Base-by-base conservation (phyloP, 2,113 vertebrate genomes). In the Tapirus terrestris region DNA sequence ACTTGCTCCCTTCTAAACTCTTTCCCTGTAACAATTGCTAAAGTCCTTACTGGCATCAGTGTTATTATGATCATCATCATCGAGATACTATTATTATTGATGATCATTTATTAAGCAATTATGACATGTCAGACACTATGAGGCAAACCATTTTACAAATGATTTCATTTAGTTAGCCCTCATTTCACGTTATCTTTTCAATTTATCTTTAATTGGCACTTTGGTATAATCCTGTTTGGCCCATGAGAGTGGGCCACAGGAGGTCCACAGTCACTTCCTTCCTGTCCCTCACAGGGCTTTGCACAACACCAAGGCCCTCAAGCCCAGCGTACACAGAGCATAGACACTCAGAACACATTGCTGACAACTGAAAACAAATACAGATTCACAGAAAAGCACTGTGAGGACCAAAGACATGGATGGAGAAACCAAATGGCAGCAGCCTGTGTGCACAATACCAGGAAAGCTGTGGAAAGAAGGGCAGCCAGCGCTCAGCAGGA, bases 341-440 rank as follows among this genome's bases (percentile, higher is more conserved):
- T 2, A 87, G 68, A 84, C 43, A 85, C 73, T 65, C 70, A 39
- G 73, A 96, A 91, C 45, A 70, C 33, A 84, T 87, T 96, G 92
- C 96, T 95, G 92, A 91, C 0, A 12, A 83, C 58, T 76, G 94
- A 87, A 89, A 95, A 89, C 85, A 97, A 94, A 97, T 86, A 89
- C 70, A 87, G 87, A 87, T 84, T 94, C 84, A 53, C 0, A 92
- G 87, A 90, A 87, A 95, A 92, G 85, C 83, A 95, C 53, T 53
- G 73, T 77, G 68, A 96, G 80, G 43, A 88, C 60, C 79, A 85
- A 90, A 89, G 97, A 45, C 75, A 83, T 33, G 65, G 79, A 85
- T 27, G 80, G 83, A 29, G 56, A 80, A 93, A 93, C 94, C 45
- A 81, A 96, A 96, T 43, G 88, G 86, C 96, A 94, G 83, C 29